These are phyloP conservation scores for Sepioteuthis lessoniana DNA, from an alignment of 2,888 invertebrate genomes.

Conservation along the genomic window DNA sequence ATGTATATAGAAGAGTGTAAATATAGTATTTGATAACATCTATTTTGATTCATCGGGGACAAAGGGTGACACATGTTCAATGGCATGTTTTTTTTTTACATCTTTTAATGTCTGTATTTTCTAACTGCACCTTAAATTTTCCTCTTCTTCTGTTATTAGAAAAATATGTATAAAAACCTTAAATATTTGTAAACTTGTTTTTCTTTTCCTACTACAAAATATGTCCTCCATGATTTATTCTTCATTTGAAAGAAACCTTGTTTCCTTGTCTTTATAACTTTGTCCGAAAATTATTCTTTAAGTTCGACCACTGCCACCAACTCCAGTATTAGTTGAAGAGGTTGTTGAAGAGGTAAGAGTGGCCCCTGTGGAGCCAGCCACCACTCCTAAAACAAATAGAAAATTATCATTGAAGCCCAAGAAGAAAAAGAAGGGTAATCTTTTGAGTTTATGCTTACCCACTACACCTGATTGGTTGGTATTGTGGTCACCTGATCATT, in stretches of 20 bases:
- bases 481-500: neutral
- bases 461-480: neutral
- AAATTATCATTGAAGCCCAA: slow-evolving; percentile 38
- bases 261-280: neutral
- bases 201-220: neutral
- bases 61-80: too few species aligned
- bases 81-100: too few species aligned
- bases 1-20: too few species aligned
- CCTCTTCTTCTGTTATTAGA: too few species aligned
- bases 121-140: too few species aligned
- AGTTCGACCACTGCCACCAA: neutral
- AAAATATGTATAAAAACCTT: neutral
- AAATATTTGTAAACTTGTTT: neutral
- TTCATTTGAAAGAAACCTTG: neutral
- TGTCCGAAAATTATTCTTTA: neutral
- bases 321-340: neutral
- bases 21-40: too few species aligned
- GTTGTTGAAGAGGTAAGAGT: neutral
- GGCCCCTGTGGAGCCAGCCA: neutral
- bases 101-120: too few species aligned
- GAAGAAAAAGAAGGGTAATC: slow-evolving; percentile 39
- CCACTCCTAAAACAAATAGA: neutral
- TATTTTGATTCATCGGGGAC: too few species aligned
- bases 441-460: neutral
- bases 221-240: neutral